A percentile compares a stretch with the other conserved stretches of the same genome.
Conservation (phyloP, 2,888 invertebrate species). For the Platycnemis pennipes region DNA sequence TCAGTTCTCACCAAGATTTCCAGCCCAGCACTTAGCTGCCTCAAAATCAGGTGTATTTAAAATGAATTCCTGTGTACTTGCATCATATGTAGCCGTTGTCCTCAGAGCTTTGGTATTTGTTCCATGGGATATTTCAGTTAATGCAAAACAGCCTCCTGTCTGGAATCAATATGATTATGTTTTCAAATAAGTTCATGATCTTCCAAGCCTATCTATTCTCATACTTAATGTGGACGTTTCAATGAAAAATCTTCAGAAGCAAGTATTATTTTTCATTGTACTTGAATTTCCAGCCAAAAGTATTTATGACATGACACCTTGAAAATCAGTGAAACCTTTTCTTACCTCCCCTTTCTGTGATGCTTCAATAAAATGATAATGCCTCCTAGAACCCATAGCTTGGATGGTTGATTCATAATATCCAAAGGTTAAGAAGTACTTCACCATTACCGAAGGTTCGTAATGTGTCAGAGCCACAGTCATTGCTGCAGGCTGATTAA, state of each 20-base stretch:
- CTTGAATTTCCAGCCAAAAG: not conserved
- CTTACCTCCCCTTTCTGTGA: conserved; percentile 77
- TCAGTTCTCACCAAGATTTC: conserved; percentile 76
- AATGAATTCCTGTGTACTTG: conserved; percentile 79
- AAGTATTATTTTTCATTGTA: not conserved
- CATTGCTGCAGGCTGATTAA: conserved; percentile 68
- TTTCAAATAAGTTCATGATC: not conserved
- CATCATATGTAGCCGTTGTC: conserved; percentile 80
- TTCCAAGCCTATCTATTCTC: not conserved
- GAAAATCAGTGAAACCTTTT: conserved; percentile 77
- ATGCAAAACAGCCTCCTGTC: conserved; percentile 80
- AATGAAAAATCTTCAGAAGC: not conserved
- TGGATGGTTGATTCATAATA: conserved; percentile 80
- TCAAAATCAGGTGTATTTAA: conserved; percentile 81
- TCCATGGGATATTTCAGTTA: conserved; percentile 82
- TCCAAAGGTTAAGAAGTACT: conserved; percentile 77
- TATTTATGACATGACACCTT: not conserved
- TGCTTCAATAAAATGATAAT: conserved; percentile 77
- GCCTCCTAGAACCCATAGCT: conserved; percentile 79
- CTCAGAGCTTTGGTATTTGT: conserved; percentile 80
- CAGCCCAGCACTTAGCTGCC: conserved; percentile 82
- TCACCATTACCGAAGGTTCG: conserved; percentile 77
- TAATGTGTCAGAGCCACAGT: conserved; percentile 75
- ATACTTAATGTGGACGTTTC: not conserved
- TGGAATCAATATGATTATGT: conserved; percentile 73